Evolutionary conservation across 2,888 invertebrate species (phyloP).

Genomic region (Troides aeacus): DNA sequence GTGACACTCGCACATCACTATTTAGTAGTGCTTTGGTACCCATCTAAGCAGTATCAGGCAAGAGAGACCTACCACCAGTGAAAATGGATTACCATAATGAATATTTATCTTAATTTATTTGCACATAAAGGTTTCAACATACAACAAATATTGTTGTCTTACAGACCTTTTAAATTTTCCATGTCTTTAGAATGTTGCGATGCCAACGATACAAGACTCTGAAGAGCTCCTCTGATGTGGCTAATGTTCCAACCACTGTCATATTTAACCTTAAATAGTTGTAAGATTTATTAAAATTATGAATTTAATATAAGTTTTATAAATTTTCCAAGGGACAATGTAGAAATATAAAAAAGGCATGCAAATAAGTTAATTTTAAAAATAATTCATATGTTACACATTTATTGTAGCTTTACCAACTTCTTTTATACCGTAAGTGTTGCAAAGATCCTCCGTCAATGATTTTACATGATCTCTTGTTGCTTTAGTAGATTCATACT

Average conservation of each 20-base stretch:
- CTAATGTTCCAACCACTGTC: slow-evolving; percentile 94
- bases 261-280: slow-evolving; percentile 77
- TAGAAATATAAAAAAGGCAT: neutral
- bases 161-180: slow-evolving; percentile 81
- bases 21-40: too few relatives aligned
- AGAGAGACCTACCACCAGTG: too few relatives aligned
- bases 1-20: too few relatives aligned
- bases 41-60: too few relatives aligned
- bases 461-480: slow-evolving; percentile 87
- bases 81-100: too few relatives aligned
- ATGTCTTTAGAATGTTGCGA: slow-evolving; percentile 87
- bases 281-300: neutral
- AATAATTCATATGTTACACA: slow-evolving; percentile 4
- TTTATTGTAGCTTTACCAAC: slow-evolving; percentile 60
- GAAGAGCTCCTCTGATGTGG: slow-evolving; percentile 94
- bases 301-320: neutral
- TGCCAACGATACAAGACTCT: slow-evolving; percentile 88
- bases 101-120: too few relatives aligned
- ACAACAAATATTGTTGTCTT: too few relatives aligned
- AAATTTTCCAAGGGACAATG: neutral
- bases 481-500: slow-evolving; percentile 83
- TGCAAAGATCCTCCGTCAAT: slow-evolving; percentile 81
- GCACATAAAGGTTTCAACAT: too few relatives aligned
- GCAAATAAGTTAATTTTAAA: neutral
- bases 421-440: slow-evolving; percentile 76